Conservation (phyloP, 1,140 invertebrate species). For the Oryctes rhinoceros region DNA sequence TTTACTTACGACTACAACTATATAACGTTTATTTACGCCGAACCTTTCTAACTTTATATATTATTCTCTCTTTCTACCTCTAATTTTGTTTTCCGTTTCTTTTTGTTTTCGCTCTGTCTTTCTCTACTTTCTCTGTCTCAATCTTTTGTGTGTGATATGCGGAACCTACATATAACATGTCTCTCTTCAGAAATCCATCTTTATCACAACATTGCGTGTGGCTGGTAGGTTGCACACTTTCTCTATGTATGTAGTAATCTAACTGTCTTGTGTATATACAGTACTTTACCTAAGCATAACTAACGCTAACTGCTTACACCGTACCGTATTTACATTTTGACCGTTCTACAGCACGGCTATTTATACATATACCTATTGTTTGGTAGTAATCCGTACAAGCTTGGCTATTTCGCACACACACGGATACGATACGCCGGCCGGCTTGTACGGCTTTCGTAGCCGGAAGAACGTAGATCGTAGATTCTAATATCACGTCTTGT, state of each 20-base stretch:
- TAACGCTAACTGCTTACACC: neutral
- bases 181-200: conserved; percentile 41
- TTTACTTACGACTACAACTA: neutral
- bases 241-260: conserved; percentile 37
- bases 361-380: neutral
- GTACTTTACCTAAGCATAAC: conserved; percentile 10
- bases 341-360: neutral
- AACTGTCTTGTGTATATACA: conserved; percentile 4
- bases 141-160: conserved; percentile 17
- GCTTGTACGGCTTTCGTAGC: neutral
- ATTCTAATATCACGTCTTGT: neutral
- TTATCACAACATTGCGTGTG: conserved; percentile 58
- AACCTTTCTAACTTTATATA: neutral
- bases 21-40: neutral
- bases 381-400: neutral
- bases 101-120: neutral
- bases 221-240: conserved; percentile 61
- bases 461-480: neutral
- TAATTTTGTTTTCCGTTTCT: conserved; percentile 35
- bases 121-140: conserved; percentile 32
- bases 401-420: no score
- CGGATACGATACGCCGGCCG: neutral
- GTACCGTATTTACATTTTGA: neutral
- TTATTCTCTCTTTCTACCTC: conserved; percentile 38
- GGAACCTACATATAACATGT: conserved; percentile 30